Percentiles rank a stretch among this genome's conserved stretches.
Evolutionary conservation across 2,888 invertebrate species (phyloP).

Genomic region (Epiblema foenella): DNA sequence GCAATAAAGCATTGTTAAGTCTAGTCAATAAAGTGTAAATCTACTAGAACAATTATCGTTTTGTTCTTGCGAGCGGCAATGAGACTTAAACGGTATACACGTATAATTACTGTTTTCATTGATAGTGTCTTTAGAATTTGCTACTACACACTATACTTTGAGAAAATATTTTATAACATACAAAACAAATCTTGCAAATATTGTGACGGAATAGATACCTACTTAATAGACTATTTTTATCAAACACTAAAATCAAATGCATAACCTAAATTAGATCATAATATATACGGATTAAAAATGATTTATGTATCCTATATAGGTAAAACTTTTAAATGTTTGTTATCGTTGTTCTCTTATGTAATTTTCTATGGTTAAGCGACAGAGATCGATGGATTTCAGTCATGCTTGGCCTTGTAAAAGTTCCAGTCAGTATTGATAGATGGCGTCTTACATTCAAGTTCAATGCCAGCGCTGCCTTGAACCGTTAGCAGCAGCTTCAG

Average conservation of each 20-base stretch:
- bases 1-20: not conserved
- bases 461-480: slow-evolving; percentile 55
- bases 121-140: not conserved
- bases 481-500: slow-evolving; percentile 7
- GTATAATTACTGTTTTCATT: not conserved
- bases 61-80: not conserved
- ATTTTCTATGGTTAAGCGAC: not conserved
- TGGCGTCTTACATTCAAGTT: slow-evolving; percentile 61
- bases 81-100: not conserved
- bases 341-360: not conserved
- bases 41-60: not conserved
- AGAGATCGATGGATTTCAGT: not conserved
- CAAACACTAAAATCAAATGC: no score
- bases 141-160: not conserved
- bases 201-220: no score
- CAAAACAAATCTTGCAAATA: no score
- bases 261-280: no score
- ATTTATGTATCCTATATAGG: not conserved
- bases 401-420: slow-evolving; percentile 37
- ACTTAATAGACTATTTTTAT: no score
- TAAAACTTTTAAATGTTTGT: not conserved
- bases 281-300: no score
- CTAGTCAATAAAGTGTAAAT: not conserved
- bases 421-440: slow-evolving; percentile 53
- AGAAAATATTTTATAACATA: no score